Percentiles rank a stretch among this genome's conserved stretches.
These are phyloP conservation scores for Nesoenas mayeri DNA, from an alignment of 2,113 vertebrate genomes.

Conservation along the genomic window DNA sequence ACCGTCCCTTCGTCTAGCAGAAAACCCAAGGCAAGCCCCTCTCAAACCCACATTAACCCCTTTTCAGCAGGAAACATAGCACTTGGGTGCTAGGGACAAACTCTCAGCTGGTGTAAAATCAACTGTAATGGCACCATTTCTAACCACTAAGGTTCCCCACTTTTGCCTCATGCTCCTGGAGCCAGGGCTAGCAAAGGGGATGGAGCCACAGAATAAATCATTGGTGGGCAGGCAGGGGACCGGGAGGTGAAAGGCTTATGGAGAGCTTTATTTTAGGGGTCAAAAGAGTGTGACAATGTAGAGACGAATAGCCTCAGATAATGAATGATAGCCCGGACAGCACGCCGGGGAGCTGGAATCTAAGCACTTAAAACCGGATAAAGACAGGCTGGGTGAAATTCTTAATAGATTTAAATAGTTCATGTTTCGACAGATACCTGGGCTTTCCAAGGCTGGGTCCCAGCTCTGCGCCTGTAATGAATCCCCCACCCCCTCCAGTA, in stretches of 20 bases:
- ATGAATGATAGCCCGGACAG: slow-evolving; percentile 69
- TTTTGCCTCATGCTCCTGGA: not conserved
- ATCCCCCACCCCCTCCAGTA: slow-evolving; percentile 45
- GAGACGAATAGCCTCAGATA: slow-evolving; percentile 72
- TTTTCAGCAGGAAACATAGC: not conserved
- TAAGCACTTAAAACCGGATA: slow-evolving; percentile 73
- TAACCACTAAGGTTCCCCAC: not conserved
- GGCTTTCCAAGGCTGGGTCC: slow-evolving; percentile 67
- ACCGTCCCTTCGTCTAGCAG: not conserved
- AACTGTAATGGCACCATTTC: not conserved
- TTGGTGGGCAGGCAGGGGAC: not conserved
- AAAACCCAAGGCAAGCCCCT: not conserved
- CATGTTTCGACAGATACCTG: slow-evolving; percentile 77
- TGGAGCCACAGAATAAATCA: not conserved
- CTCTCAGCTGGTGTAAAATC: not conserved
- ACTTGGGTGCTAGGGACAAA: not conserved
- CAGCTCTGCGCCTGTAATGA: slow-evolving; percentile 63
- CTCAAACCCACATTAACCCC: not conserved
- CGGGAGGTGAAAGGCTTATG: slow-evolving; percentile 21
- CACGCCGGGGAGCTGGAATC: slow-evolving; percentile 62
- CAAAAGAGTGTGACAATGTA: slow-evolving; percentile 68
- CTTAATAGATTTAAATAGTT: slow-evolving; percentile 78
- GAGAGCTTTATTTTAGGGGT: slow-evolving; percentile 66
- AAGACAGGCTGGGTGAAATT: slow-evolving; percentile 75
- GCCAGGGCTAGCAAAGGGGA: not conserved